Percentiles rank a stretch among this genome's conserved stretches.
These are phyloP conservation scores for Haliaeetus leucogaster DNA, from an alignment of 2,113 vertebrate genomes.

Conservation along the genomic window DNA sequence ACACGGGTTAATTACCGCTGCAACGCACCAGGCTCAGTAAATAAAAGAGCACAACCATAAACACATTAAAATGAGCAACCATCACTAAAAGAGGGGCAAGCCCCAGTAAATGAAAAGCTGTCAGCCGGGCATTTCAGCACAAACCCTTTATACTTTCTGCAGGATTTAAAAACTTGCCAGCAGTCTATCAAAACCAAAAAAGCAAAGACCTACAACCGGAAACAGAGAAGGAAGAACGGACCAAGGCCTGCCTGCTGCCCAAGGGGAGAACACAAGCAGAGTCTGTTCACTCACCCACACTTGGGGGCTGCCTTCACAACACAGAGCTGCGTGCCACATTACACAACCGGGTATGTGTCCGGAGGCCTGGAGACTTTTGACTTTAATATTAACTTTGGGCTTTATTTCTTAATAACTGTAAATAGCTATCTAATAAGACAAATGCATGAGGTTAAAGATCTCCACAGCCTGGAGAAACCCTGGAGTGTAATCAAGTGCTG, in stretches of 20 bases:
- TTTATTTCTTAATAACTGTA: slow-evolving; percentile 3
- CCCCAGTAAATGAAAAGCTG: slow-evolving; percentile 51
- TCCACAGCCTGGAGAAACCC: background rate
- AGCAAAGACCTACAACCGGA: background rate
- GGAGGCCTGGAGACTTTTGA: background rate
- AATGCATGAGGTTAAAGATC: background rate
- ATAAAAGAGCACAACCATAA: slow-evolving; percentile 79
- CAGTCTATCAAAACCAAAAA: background rate
- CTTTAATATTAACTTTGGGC: background rate
- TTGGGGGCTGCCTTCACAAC: background rate
- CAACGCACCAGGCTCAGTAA: slow-evolving; percentile 85
- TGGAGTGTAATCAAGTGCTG: background rate
- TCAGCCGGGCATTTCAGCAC: slow-evolving; percentile 23
- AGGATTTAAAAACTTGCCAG: slow-evolving; percentile 51
- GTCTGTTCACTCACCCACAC: background rate
- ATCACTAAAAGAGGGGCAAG: slow-evolving; percentile 56
- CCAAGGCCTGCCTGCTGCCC: background rate
- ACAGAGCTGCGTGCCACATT: background rate
- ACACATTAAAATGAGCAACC: slow-evolving; percentile 80
- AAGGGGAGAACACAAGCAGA: background rate
- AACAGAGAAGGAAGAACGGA: background rate
- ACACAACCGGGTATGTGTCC: background rate
- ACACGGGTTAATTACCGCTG: slow-evolving; percentile 91
- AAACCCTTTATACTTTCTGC: slow-evolving; percentile 1
- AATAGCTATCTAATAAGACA: background rate